These are phyloP conservation scores for Centropristis striata DNA, from an alignment of 2,113 vertebrate species.

Conservation along the genomic window DNA sequence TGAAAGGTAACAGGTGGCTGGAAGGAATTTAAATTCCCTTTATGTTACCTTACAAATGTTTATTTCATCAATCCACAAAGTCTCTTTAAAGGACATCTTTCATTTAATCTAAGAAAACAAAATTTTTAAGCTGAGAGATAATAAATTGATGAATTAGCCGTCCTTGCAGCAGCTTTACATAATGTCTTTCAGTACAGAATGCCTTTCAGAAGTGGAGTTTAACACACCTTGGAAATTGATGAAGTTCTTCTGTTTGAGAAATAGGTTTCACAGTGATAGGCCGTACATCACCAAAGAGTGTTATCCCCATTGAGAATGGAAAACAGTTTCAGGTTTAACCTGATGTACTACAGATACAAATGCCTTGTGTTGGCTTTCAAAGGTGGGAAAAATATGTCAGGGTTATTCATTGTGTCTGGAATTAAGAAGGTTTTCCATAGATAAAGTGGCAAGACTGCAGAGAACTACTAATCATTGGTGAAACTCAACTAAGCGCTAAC, in stretches of 20 bases:
- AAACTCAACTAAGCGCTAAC: background rate
- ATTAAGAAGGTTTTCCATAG: background rate
- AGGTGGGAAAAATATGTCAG: background rate
- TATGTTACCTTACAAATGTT: background rate
- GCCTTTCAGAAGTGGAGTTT: constrained; percentile 1
- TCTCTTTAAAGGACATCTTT: background rate
- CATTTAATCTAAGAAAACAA: constrained; percentile 21
- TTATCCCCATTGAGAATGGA: background rate
- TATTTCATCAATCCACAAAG: constrained; percentile 6
- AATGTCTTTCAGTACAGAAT: background rate
- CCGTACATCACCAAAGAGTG: too few species aligned
- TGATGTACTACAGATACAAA: background rate
- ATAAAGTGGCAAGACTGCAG: background rate
- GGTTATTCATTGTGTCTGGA: background rate
- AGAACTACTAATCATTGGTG: background rate
- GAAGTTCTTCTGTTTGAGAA: background rate
- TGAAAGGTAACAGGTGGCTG: constrained; percentile 16
- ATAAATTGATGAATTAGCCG: background rate
- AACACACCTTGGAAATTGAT: background rate
- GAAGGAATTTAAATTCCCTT: background rate
- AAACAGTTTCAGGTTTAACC: background rate
- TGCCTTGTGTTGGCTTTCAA: background rate
- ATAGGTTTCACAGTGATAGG: background rate
- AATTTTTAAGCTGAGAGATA: background rate
- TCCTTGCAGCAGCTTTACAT: background rate